phyloP scores from a whole-genome alignment of 1,140 invertebrate species.

The Cyclina sinensis region DNA sequence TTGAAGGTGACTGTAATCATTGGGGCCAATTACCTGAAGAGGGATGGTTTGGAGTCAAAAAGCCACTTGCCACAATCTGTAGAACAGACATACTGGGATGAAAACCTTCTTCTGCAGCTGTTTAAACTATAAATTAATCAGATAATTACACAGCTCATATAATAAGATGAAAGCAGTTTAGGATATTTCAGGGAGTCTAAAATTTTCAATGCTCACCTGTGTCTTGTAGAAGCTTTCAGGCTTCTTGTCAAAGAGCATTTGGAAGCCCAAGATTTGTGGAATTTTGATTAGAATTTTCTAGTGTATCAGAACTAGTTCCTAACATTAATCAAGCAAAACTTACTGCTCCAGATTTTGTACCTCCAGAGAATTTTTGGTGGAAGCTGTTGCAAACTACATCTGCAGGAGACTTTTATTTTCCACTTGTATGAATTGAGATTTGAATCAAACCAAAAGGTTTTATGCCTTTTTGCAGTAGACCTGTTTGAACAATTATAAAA shows the following conservation, averaged over 20 bases:
- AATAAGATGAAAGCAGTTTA: constrained; percentile 25
- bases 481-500: too few species aligned
- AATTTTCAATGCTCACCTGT: constrained; percentile 14
- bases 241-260: neutral
- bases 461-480: too few species aligned
- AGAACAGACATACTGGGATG: neutral
- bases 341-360: neutral
- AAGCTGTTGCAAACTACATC: neutral
- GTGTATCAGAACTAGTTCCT: neutral
- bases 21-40: too few species aligned
- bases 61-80: neutral
- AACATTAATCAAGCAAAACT: neutral
- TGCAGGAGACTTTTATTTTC: constrained; percentile 10
- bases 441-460: neutral
- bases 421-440: neutral
- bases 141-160: constrained; percentile 23
- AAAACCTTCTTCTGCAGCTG: neutral
- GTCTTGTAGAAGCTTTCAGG: neutral
- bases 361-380: neutral
- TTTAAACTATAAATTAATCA: neutral
- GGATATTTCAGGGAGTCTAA: neutral
- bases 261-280: constrained; percentile 15
- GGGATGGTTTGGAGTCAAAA: neutral
- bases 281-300: constrained; percentile 22
- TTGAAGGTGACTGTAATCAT: too few species aligned